phyloP scores from a whole-genome alignment of 2,113 vertebrate species.

The Zosterops pallidus region DNA sequence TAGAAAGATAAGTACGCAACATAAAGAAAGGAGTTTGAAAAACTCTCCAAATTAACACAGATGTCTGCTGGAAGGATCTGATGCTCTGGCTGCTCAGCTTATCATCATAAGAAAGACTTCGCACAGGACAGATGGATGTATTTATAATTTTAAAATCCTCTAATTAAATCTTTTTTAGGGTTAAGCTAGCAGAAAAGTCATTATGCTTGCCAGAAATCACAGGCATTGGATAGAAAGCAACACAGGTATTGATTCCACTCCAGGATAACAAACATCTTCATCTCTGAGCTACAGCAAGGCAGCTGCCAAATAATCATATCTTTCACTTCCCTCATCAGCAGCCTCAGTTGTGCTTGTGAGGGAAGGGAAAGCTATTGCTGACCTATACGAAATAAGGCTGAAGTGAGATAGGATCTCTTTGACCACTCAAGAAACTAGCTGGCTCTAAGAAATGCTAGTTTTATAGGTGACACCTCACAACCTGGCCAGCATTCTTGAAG shows the following conservation, averaged over 20 bases:
- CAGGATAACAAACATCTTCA: background rate
- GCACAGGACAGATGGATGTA: background rate
- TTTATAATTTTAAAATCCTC: background rate
- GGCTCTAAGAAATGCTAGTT: background rate
- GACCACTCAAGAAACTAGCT: background rate
- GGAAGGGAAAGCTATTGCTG: background rate
- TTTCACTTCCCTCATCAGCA: background rate
- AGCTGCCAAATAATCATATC: background rate
- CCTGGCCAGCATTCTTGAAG: background rate
- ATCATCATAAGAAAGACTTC: background rate
- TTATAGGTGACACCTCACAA: background rate
- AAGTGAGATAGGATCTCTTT: background rate
- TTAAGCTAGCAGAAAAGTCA: constrained; percentile 1
- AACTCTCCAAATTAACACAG: background rate
- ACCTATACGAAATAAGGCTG: background rate
- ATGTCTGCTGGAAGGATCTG: background rate
- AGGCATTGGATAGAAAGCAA: background rate
- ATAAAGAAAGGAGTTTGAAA: background rate
- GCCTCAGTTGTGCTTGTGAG: background rate
- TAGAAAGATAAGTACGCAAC: background rate
- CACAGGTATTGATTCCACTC: background rate
- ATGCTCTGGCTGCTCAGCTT: background rate
- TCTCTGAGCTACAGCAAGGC: background rate
- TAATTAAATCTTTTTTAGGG: background rate
- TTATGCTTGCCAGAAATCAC: background rate